Evolutionary conservation across 2,113 vertebrate genomes (phyloP).

Genomic region (Bubo blakistoni): DNA sequence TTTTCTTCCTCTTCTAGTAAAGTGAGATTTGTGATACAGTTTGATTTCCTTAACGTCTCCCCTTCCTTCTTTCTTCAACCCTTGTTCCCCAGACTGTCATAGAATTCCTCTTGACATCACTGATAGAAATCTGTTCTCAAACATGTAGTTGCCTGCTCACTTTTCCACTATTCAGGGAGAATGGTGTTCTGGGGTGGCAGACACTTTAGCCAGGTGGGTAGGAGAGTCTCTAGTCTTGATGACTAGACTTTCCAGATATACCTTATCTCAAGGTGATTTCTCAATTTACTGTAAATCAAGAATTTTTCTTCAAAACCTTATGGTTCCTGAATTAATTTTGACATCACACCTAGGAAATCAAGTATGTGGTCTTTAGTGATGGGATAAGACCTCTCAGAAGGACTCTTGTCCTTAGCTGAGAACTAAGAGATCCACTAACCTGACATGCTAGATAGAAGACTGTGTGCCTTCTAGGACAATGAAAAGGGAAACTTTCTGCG

Average conservation of each 20-base stretch:
- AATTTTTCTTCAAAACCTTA: neutral
- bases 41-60: neutral
- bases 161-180: neutral
- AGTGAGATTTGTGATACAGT: neutral
- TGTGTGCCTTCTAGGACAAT: neutral
- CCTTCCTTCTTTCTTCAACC: neutral
- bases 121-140: neutral
- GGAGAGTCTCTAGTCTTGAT: neutral
- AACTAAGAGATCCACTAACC: neutral
- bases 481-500: neutral
- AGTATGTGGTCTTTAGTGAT: neutral
- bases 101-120: neutral
- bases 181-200: neutral
- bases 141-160: neutral
- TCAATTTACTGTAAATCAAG: neutral
- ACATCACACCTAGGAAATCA: neutral
- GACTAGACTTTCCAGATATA: neutral
- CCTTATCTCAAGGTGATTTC: neutral
- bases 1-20: neutral
- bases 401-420: neutral
- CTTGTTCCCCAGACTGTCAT: neutral
- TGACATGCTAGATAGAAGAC: neutral
- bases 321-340: neutral
- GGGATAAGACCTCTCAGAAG: neutral
- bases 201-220: neutral